Evolutionary conservation across 2,113 vertebrate genomes (phyloP).

Genomic region (Holacanthus passer): DNA sequence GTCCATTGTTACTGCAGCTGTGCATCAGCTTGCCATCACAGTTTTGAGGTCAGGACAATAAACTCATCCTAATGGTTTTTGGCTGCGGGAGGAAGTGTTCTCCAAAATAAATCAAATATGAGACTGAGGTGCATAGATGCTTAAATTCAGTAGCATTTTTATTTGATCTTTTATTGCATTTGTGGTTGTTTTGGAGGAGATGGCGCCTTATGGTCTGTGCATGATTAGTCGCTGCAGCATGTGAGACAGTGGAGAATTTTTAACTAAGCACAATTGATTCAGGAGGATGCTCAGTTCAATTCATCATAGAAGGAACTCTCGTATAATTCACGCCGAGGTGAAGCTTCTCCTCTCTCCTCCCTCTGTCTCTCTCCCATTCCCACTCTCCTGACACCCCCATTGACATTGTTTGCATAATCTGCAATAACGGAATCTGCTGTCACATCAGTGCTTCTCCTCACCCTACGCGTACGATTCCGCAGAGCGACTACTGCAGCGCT

Average conservation of each 20-base stretch:
- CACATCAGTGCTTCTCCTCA: slow-evolving; percentile 19
- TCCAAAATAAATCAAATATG: slow-evolving; percentile 24
- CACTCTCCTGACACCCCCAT: slow-evolving; percentile 11
- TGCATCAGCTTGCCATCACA: slow-evolving; percentile 4
- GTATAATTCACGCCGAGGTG: not conserved
- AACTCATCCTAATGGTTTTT: slow-evolving; percentile 10
- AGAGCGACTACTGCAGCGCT: not conserved
- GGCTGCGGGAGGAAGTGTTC: not conserved
- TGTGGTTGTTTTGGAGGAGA: not conserved
- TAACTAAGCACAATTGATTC: not conserved
- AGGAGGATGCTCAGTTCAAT: not conserved
- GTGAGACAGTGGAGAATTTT: not conserved
- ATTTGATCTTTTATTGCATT: slow-evolving; percentile 9
- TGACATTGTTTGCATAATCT: slow-evolving; percentile 60
- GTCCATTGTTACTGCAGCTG: not conserved
- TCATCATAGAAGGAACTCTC: slow-evolving; percentile 1
- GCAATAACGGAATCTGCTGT: slow-evolving; percentile 33
- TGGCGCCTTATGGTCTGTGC: slow-evolving; percentile 11
- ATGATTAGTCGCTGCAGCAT: slow-evolving; percentile 12
- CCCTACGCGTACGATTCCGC: not conserved
- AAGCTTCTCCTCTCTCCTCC: not conserved
- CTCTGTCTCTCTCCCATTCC: not conserved
- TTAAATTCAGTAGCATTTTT: slow-evolving; percentile 15
- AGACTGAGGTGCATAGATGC: not conserved
- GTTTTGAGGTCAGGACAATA: slow-evolving; percentile 42